A percentile compares a stretch with the other conserved stretches of the same genome.
Conservation (phyloP, 2,888 invertebrate genomes). For the Cremastinae sp. region DNA sequence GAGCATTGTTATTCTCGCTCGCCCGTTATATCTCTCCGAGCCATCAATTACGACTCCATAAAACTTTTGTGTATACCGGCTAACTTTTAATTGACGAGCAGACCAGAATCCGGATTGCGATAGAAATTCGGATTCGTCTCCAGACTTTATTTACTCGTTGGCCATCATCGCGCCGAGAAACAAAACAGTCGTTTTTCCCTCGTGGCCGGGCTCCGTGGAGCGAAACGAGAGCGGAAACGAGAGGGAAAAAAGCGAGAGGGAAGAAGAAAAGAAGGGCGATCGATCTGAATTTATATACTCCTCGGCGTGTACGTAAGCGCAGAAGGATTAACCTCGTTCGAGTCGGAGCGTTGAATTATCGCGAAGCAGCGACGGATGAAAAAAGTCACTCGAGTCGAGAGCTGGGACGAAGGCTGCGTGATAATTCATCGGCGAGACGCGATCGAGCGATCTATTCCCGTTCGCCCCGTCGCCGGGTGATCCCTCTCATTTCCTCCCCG, state of each 20-base stretch:
- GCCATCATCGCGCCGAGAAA: conserved; percentile 45
- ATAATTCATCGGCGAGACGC: conserved; percentile 54
- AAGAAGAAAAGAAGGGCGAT: neutral
- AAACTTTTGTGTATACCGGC: conserved; percentile 27
- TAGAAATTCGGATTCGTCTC: conserved; percentile 43
- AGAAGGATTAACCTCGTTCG: conserved; percentile 14
- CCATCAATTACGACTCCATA: conserved; percentile 43
- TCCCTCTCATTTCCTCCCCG: neutral
- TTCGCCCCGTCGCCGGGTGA: conserved; percentile 30
- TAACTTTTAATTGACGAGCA: conserved; percentile 52
- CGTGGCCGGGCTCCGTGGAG: neutral
- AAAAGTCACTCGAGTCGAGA: conserved; percentile 6
- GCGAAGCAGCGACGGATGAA: neutral
- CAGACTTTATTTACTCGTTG: conserved; percentile 52
- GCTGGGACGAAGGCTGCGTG: neutral
- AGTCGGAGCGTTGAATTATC: conserved; percentile 32
- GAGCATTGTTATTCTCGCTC: neutral
- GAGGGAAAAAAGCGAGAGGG: neutral
- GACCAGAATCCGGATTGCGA: conserved; percentile 43
- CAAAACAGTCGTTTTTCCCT: conserved; percentile 1
- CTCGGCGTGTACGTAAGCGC: neutral
- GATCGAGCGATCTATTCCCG: conserved; percentile 49
- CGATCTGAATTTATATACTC: no score
- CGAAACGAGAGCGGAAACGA: neutral
- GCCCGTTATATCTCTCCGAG: neutral